Base-by-base conservation (phyloP, 2,888 invertebrate species). In the Deilephila porcellus region DNA sequence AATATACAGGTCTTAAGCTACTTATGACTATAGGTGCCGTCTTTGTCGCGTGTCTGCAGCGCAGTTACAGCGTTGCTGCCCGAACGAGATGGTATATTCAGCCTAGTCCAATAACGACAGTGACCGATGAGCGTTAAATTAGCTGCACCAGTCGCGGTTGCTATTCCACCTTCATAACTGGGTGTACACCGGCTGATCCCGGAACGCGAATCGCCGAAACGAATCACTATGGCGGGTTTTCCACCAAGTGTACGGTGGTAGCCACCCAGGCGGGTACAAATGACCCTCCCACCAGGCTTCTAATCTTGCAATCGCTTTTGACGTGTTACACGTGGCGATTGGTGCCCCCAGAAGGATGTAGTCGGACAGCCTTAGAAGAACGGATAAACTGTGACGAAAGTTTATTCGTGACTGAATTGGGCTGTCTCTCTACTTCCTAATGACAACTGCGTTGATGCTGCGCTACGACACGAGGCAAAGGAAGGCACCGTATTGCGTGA, bases 171-270 rank as follows among this genome's bases (percentile, higher is more conserved):
- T 45, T 29, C 67, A 4, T 4, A 52, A 67, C 67, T 67, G 67
- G 67, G 45, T 67, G 52, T 67, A 67, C 67, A 67, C 67, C 52
- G 29, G 67, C 67, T 67, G 67, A 67, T 45, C 67, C 67, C 67
- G 67, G 52, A 67, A 67, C 67, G 67, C 67, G 67, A 52, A 52
- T 25, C 67, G 45, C 67, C 17, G 4, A 17, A 45, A 52, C 45
- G 67, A 17, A 52, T 25, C 67, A 67, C 67, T 67, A 67, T 52
- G 52, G 67, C 67, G 67, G 67, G 25, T 52, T 67, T 67, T 67
- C 17, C 67, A 52, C 67, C 52, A 67, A 25, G 67, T 52, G 52
- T 25, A 67, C 67, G 67, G 67, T 67, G 67, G 67, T 67, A 20
- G 67, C 67, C 45, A 67, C 25, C 67, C 67, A 67, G 67, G 20